Evolutionary conservation across 2,888 invertebrate genomes (phyloP).

Genomic region (Agonopterix subpropinquella): DNA sequence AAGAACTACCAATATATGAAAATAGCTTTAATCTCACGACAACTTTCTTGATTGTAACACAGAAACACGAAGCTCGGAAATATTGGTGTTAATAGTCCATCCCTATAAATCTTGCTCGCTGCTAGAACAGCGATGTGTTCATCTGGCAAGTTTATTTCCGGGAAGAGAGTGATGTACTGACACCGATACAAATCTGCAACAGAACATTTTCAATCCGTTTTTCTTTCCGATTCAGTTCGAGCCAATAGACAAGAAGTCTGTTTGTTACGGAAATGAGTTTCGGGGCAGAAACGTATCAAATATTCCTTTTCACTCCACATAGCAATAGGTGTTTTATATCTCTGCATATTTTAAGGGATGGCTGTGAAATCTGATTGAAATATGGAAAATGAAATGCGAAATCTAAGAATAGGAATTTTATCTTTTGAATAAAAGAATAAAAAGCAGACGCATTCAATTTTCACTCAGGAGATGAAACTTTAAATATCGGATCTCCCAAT

Average conservation of each 20-base stretch:
- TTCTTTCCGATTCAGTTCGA: conserved; percentile 10
- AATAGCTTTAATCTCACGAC: too few species aligned
- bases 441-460: conserved; percentile 24
- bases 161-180: conserved; percentile 27
- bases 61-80: conserved; percentile 16
- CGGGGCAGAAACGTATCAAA: background rate
- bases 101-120: conserved; percentile 34
- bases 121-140: conserved; percentile 28
- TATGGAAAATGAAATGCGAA: background rate
- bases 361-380: background rate
- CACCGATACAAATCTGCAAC: conserved; percentile 30
- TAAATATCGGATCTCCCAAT: conserved; percentile 32
- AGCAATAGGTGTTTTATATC: too few species aligned
- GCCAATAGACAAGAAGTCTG: conserved; percentile 2
- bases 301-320: too few species aligned
- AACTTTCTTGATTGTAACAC: too few species aligned
- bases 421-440: conserved; percentile 6
- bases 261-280: conserved; percentile 4
- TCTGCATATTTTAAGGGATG: too few species aligned
- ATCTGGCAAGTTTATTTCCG: conserved; percentile 36
- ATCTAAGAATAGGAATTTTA: conserved; percentile 13
- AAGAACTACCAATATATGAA: too few species aligned
- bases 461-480: conserved; percentile 24
- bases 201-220: conserved; percentile 18
- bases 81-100: conserved; percentile 24